A percentile compares a stretch with the other conserved stretches of the same genome.
Conservation (phyloP, 2,113 vertebrate species). For the Todiramphus chloris region DNA sequence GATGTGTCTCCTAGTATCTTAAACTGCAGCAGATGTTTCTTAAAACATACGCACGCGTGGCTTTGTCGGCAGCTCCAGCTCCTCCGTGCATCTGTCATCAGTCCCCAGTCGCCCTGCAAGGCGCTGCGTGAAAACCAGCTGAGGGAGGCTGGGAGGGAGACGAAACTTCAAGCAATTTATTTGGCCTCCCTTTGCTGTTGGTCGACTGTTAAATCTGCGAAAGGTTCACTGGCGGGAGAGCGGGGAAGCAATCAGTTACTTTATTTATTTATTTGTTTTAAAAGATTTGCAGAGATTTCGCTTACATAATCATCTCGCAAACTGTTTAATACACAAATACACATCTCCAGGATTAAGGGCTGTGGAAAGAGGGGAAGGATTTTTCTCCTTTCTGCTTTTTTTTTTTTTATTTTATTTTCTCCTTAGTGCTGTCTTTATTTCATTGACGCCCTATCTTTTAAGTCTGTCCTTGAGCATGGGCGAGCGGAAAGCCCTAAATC, state of each 20-base stretch:
- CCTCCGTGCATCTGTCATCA: rapidly evolving
- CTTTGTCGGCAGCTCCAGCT: background rate
- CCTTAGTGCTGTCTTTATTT: background rate
- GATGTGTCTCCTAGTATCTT: background rate
- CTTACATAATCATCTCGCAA: slow-evolving; percentile 28
- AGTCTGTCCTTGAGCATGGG: background rate
- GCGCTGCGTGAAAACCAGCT: background rate
- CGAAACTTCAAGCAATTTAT: background rate
- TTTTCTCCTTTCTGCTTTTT: background rate
- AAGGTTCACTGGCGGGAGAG: background rate
- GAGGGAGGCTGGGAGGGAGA: background rate
- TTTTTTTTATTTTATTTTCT: no score
- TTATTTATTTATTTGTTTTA: background rate
- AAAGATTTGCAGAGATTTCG: slow-evolving; percentile 60
- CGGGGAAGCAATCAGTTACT: background rate
- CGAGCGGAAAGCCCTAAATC: background rate
- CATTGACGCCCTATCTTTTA: background rate
- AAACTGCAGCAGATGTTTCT: slow-evolving; percentile 16
- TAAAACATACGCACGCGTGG: rapidly evolving
- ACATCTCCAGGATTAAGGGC: slow-evolving; percentile 50
- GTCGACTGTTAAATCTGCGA: slow-evolving; percentile 15
- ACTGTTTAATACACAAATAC: slow-evolving; percentile 13
- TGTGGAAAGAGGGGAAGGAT: background rate
- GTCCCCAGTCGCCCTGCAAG: rapidly evolving
- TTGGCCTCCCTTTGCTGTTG: background rate